A percentile compares a stretch with the other conserved stretches of the same genome.
Evolutionary conservation across 1,140 invertebrate genomes (phyloP).

Genomic region (Neodiprion virginianus): DNA sequence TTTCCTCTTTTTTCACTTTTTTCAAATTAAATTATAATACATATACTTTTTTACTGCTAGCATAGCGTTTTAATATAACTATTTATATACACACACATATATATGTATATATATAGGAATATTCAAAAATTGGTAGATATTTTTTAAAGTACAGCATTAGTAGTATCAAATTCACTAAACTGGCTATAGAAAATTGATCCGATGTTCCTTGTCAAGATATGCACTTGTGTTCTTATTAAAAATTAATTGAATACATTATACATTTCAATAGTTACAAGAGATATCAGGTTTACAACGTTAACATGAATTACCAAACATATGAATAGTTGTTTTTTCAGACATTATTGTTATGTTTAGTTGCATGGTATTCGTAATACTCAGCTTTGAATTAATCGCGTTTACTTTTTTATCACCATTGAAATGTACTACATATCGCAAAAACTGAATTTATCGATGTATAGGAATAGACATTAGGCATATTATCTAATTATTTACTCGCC

Average conservation of each 20-base stretch:
- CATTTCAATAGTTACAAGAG: constrained; percentile 1
- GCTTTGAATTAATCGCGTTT: not conserved
- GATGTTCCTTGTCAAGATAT: constrained; percentile 11
- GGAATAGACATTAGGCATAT: not conserved
- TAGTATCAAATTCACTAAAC: constrained; percentile 3
- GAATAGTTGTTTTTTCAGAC: not conserved
- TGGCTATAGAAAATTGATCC: constrained; percentile 2
- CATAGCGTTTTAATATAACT: not conserved
- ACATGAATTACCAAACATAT: too few relatives aligned
- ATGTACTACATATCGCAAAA: not conserved
- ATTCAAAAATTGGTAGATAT: constrained; percentile 1
- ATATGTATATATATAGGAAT: not conserved
- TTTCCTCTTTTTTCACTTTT: not conserved
- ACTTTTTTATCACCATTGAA: not conserved
- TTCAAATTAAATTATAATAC: not conserved
- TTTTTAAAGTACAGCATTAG: not conserved
- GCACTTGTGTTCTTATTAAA: not conserved
- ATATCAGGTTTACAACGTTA: not conserved
- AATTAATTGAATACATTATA: not conserved
- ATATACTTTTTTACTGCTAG: not conserved
- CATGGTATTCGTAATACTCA: not conserved
- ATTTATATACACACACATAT: not conserved
- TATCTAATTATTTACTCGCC: not conserved
- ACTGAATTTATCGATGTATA: constrained; percentile 3
- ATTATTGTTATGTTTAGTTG: not conserved